phyloP scores from a whole-genome alignment of 2,797 vertebrate species.

The Brotula barbata region DNA sequence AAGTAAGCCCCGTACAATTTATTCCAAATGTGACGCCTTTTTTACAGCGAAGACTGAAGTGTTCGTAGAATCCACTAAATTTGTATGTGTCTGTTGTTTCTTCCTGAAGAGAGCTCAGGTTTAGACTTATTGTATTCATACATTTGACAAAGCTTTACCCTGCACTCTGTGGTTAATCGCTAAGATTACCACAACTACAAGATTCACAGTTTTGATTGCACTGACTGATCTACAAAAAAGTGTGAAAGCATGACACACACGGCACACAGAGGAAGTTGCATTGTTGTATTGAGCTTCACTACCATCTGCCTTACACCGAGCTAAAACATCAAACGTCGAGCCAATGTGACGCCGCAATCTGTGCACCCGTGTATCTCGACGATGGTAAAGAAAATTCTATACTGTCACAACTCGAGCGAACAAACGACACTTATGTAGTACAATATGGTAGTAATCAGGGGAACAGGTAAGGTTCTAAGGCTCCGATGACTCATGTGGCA shows the following conservation, averaged over 20 bases:
- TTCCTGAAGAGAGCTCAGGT: not conserved
- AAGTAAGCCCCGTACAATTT: not conserved
- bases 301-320: slow-evolving; percentile 10
- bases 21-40: not conserved
- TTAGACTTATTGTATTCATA: not conserved
- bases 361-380: slow-evolving; percentile 9
- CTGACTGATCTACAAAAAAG: not conserved
- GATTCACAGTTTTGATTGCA: not conserved
- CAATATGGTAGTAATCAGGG: slow-evolving; percentile 32
- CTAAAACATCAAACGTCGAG: slow-evolving; percentile 28
- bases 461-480: slow-evolving; percentile 12
- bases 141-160: no score
- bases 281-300: slow-evolving; percentile 15
- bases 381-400: slow-evolving; percentile 26
- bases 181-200: not conserved
- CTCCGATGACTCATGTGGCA: slow-evolving; percentile 43
- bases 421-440: slow-evolving; percentile 32
- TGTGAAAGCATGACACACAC: not conserved
- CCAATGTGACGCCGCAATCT: not conserved
- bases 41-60: not conserved
- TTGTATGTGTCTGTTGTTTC: not conserved
- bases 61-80: not conserved
- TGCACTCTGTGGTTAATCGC: not conserved
- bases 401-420: slow-evolving; percentile 14
- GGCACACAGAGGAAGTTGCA: not conserved